Base-by-base conservation (phyloP, 2,797 vertebrate genomes). In the Ctenopoma kingsleyae region DNA sequence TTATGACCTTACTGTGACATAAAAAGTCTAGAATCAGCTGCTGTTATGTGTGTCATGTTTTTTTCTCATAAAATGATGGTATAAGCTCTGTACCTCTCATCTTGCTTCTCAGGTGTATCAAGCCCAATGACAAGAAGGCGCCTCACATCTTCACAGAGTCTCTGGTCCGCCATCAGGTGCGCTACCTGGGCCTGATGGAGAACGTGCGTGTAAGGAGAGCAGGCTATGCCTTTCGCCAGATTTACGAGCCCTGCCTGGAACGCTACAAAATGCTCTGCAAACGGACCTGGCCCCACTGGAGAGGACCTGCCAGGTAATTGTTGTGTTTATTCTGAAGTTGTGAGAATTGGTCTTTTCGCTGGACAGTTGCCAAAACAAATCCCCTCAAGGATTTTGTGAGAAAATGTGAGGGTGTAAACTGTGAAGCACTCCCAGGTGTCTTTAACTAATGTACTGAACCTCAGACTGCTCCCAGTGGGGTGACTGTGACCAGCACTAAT, bases 191-290 rank as follows among this genome's bases (percentile, higher is more conserved):
- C 47, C 94, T 99, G 8, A 89, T 99, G 93, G 98, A 99, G 92
- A 99, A 99, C 0, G 98, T 99, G 7, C 95, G 97, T 0, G 98
- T 99, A 69, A 87, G 98, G 51, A 92, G 98, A 67, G 98, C 98
- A 0, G 98, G 98, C 30, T 99, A 98, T 0, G 98, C 98, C 3
- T 99, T 99, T 92, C 94, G 98, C 8, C 98, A 99, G 89, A 54
- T 92, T 0, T 99, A 99, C 0, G 97, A 96, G 68, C 95, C 97
- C 15, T 99, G 98, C 67, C 93, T 99, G 52, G 97, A 99, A 59
- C 95, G 98, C 82, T 99, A 99, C 89, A 99, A 99, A 84, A 99
- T 99, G 97, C 95, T 99, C 66, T 99, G 98, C 86, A 98, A 95
- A 47, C 96, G 95, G 72, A 99, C 98, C 0, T 99, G 98, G 98